These are phyloP conservation scores for Drosophila lutescens DNA, from an alignment of 2,888 invertebrate genomes.

Conservation along the genomic window DNA sequence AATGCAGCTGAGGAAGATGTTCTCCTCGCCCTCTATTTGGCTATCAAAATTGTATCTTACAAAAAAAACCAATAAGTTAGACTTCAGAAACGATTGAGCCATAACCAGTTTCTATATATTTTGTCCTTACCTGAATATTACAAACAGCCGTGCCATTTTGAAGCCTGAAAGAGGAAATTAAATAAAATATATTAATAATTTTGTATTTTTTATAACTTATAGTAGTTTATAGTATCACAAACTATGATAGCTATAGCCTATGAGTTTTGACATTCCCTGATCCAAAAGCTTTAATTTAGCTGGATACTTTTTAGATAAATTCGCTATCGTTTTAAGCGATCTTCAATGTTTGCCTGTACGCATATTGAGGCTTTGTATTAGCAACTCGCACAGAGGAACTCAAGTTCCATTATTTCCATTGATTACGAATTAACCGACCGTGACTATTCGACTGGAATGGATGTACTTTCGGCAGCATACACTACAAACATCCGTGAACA, in stretches of 20 bases:
- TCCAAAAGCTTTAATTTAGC: background rate
- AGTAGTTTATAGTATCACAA: too few relatives aligned
- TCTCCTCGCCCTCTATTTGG: slow-evolving; percentile 11
- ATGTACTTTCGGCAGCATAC: slow-evolving; percentile 42
- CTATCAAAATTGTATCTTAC: background rate
- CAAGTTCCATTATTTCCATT: slow-evolving; percentile 41
- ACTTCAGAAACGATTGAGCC: background rate
- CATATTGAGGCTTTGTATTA: slow-evolving; percentile 36
- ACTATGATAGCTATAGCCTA: too few relatives aligned
- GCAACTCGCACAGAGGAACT: slow-evolving; percentile 39
- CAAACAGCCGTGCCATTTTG: slow-evolving; percentile 22
- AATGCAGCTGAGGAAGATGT: slow-evolving; percentile 28
- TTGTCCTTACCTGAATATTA: slow-evolving; percentile 34
- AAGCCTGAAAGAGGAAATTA: slow-evolving; percentile 9
- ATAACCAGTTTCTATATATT: too few relatives aligned
- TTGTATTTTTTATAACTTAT: too few relatives aligned
- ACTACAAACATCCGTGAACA: slow-evolving; percentile 39
- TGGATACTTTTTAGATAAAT: slow-evolving; percentile 7
- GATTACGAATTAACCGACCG: slow-evolving; percentile 41
- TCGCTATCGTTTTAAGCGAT: slow-evolving; percentile 25
- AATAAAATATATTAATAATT: background rate
- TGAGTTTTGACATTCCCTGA: background rate
- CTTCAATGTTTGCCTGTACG: slow-evolving; percentile 39
- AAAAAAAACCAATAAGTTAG: too few relatives aligned
- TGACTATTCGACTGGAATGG: slow-evolving; percentile 43